Evolutionary conservation across 2,797 vertebrate species (phyloP), one percentile per base, ranked within the genome.

Genomic region (Crossoptilon crossoptilon): DNA sequence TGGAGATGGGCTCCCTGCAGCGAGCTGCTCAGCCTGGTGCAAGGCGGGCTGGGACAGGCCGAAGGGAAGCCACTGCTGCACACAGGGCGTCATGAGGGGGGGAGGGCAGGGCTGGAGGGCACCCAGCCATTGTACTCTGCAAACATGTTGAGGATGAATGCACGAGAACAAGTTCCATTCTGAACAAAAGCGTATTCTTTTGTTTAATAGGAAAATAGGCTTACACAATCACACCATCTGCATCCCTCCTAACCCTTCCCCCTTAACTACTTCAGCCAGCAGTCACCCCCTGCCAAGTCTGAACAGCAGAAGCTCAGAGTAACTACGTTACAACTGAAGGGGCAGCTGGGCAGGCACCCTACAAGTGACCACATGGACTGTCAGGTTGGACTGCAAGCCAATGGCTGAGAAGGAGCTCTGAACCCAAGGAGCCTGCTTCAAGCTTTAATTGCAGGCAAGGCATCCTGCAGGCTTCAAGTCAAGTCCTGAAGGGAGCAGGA

Each of bases 221-320:
- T 96, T 94, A 86, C 93, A 94, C 91, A 95, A 93, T 86, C 83
- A 64, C 77, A 92, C 90, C 90, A 94, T 94, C 95, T 91, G 91
- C 74, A 91, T 22, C 80, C 83, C 91, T 92, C 82, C 71, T 85
- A 87, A 53, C 62, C 79, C 90, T 81, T 84, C 63, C 49, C 71
- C 67, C 56, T 76, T 82, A 56, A 70, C 85, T 70, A 58, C 51
- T 93, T 59, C 85, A 84, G 63, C 55, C 90, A 63, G 83, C 11
- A 84, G 73, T 35, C 64, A 44, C 49, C 80, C 59, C 33, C 67
- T 59, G 85, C 67, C 94, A 92, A 48, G 23, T 62, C 27, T 53
- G 63, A n/a, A 35, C 18, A 67, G 67, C 46, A 92, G 76, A 26
- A 5, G 39, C 66, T 41, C 79, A 33, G 14, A 59, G 69, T 14